Evolutionary conservation across 2,113 vertebrate genomes (phyloP).

Genomic region (Eulemur macaco): DNA sequence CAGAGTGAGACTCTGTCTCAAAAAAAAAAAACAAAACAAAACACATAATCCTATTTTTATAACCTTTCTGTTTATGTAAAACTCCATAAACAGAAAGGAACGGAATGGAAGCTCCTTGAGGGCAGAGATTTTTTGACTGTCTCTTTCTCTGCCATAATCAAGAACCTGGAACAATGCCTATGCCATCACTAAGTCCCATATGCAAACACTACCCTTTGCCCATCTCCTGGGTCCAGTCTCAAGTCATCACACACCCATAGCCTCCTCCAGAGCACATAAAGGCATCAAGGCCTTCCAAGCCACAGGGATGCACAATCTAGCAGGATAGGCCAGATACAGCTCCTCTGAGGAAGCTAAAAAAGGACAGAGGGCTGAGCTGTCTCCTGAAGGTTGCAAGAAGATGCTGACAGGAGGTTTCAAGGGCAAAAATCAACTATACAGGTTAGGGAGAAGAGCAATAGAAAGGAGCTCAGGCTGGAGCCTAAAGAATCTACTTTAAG

Average conservation of each 20-base stretch:
- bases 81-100: neutral
- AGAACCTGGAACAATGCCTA: neutral
- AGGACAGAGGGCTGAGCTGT: neutral
- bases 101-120: neutral
- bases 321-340: neutral
- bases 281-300: neutral
- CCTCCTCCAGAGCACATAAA: neutral
- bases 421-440: neutral
- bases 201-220: neutral
- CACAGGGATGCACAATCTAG: neutral
- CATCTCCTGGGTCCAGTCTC: neutral
- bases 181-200: neutral
- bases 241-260: neutral
- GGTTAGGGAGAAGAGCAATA: neutral
- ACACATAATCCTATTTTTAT: neutral
- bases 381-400: neutral
- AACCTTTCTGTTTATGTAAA: neutral
- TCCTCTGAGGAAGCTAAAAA: neutral
- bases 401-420: neutral
- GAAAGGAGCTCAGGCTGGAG: neutral
- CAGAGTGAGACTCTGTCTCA: no score
- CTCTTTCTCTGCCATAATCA: neutral
- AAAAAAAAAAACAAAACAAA: neutral
- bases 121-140: neutral
- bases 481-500: neutral